Evolutionary conservation across 2,113 vertebrate species (phyloP).

Genomic region (Dromaius novaehollandiae): DNA sequence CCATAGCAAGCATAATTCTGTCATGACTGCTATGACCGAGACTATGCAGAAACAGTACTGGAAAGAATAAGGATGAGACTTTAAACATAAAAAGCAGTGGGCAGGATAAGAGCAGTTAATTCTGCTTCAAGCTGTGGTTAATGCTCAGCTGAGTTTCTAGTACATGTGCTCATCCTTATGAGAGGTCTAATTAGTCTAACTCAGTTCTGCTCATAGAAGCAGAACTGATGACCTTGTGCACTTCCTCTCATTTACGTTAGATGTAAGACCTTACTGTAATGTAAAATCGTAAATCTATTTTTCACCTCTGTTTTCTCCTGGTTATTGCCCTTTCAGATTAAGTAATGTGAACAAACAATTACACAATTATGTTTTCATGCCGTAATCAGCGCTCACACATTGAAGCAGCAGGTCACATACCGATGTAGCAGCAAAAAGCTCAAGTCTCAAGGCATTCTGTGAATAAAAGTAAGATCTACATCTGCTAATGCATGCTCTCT

Average conservation of each 20-base stretch:
- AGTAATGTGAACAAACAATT: constrained; percentile 21
- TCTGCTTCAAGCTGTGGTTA: background rate
- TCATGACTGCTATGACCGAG: background rate
- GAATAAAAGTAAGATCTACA: constrained; percentile 14
- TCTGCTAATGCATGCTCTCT: background rate
- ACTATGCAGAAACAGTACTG: background rate
- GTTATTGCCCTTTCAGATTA: background rate
- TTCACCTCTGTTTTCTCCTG: background rate
- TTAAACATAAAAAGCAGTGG: background rate
- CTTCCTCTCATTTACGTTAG: background rate
- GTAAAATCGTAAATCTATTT: background rate
- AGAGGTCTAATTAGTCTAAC: background rate
- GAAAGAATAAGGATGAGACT: background rate
- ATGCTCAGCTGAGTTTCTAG: background rate
- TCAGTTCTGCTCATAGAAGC: background rate
- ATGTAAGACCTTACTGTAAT: background rate
- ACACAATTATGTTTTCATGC: background rate
- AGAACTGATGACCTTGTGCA: background rate
- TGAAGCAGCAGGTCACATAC: background rate
- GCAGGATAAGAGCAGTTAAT: background rate
- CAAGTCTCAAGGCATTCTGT: background rate
- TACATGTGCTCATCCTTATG: background rate
- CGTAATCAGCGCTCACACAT: constrained; percentile 20
- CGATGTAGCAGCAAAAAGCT: background rate
- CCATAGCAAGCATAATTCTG: background rate